phyloP scores from a whole-genome alignment of 2,797 vertebrate genomes.

The Tamandua tetradactyla region DNA sequence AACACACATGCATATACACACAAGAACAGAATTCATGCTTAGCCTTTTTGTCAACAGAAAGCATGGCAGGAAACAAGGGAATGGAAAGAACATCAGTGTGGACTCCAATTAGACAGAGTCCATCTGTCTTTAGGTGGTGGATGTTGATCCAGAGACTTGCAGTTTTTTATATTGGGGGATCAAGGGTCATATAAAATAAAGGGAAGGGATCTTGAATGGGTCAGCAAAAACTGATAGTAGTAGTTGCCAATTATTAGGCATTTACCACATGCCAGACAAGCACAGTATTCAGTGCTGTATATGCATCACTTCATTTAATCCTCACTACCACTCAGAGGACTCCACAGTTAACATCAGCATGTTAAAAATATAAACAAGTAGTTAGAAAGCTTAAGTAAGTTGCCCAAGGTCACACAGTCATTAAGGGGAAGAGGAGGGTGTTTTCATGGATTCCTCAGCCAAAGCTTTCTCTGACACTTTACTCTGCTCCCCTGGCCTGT shows the following conservation, averaged over 20 bases:
- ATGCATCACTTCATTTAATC: neutral
- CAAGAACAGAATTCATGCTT: neutral
- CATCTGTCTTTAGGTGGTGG: neutral
- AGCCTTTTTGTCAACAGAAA: neutral
- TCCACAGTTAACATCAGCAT: neutral
- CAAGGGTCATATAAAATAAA: conserved; percentile 22
- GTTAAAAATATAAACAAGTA: neutral
- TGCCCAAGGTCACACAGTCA: neutral
- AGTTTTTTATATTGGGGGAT: conserved; percentile 14
- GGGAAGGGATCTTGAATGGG: conserved; percentile 2
- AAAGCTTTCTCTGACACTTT: neutral
- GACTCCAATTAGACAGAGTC: neutral
- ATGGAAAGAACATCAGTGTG: rapidly evolving
- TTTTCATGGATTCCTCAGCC: rapidly evolving
- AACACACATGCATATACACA: neutral
- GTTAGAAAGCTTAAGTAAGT: neutral
- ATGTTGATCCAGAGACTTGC: neutral
- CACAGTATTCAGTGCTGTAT: neutral
- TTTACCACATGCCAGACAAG: neutral
- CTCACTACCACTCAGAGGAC: neutral
- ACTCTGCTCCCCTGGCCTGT: neutral
- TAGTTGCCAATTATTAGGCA: conserved; percentile 14
- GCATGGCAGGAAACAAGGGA: neutral
- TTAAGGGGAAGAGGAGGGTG: neutral
- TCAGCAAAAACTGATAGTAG: conserved; percentile 30